Conservation (phyloP, 2,113 vertebrate species). For the Ursus arctos region DNA sequence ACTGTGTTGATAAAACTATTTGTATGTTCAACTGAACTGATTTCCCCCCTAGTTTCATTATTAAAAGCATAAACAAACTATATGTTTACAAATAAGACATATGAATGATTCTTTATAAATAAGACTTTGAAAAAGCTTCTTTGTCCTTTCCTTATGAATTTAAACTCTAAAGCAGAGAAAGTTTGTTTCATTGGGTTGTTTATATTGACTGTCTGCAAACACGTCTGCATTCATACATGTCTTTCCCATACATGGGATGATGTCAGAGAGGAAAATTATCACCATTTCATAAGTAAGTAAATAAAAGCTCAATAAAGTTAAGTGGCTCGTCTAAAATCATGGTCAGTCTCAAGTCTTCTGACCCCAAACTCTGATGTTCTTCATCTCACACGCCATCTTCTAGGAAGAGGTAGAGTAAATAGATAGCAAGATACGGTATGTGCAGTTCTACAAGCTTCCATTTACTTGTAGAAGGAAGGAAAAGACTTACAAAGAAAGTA, state of each 20-base stretch:
- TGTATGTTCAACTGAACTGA: background rate
- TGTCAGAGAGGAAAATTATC: background rate
- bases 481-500: background rate
- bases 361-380: background rate
- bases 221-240: background rate
- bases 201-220: background rate
- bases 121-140: constrained; percentile 30
- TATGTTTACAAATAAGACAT: background rate
- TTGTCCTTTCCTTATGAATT: constrained; percentile 16
- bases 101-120: constrained; percentile 32
- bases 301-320: background rate
- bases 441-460: background rate
- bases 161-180: background rate
- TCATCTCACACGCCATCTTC: background rate
- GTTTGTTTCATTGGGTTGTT: constrained; percentile 22
- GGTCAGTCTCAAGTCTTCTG: background rate
- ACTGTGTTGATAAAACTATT: constrained; percentile 59
- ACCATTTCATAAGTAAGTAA: constrained; percentile 4
- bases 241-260: background rate
- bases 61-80: constrained; percentile 67
- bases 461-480: background rate
- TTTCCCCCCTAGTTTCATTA: constrained; percentile 42
- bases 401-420: background rate
- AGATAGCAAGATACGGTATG: background rate
- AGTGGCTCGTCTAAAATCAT: background rate